Percentiles rank a stretch among this genome's conserved stretches.
Conservation (phyloP, 2,113 vertebrate genomes). For the Halichoeres trimaculatus region DNA sequence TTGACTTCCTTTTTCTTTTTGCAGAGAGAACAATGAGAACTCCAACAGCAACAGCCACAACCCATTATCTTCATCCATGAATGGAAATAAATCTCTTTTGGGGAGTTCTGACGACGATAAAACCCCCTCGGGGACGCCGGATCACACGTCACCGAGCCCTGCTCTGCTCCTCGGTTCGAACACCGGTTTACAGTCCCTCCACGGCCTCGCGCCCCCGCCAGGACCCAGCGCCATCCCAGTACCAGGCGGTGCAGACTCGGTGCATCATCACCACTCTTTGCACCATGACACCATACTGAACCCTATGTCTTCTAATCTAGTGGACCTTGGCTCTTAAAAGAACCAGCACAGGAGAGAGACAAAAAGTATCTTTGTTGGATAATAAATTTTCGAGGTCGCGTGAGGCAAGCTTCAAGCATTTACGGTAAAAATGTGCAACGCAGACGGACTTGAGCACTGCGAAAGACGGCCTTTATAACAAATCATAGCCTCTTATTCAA, state of each 20-base stretch:
- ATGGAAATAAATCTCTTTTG: conserved; percentile 96
- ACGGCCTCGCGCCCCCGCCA: conserved; percentile 94
- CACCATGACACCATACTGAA: conserved; percentile 99
- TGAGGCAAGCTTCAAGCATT: conserved; percentile 72
- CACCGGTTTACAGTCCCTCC: conserved; percentile 89
- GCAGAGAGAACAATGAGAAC: conserved; percentile 99
- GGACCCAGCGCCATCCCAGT: conserved; percentile 97
- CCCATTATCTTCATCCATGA: conserved; percentile 93
- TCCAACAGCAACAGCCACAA: conserved; percentile 96
- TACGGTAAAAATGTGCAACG: conserved; percentile 67
- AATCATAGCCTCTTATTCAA: conserved; percentile 55
- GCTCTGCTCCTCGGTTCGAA: conserved; percentile 92
- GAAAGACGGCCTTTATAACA: conserved; percentile 50
- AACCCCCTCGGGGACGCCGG: conserved; percentile 95
- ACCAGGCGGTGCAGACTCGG: conserved; percentile 87
- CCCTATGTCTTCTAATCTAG: conserved; percentile 98
- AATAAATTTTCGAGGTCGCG: conserved; percentile 50
- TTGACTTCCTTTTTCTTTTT: conserved; percentile 54
- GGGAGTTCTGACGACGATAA: conserved; percentile 99
- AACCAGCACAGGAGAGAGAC: conserved; percentile 30
- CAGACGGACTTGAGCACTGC: conserved; percentile 67
- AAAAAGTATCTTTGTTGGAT: conserved; percentile 10
- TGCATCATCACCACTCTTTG: conserved; percentile 96
- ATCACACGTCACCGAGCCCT: conserved; percentile 94
- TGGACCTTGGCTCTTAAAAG: conserved; percentile 98